Base-by-base conservation (phyloP, 2,888 invertebrate species). In the Dexiosoma caninum region DNA sequence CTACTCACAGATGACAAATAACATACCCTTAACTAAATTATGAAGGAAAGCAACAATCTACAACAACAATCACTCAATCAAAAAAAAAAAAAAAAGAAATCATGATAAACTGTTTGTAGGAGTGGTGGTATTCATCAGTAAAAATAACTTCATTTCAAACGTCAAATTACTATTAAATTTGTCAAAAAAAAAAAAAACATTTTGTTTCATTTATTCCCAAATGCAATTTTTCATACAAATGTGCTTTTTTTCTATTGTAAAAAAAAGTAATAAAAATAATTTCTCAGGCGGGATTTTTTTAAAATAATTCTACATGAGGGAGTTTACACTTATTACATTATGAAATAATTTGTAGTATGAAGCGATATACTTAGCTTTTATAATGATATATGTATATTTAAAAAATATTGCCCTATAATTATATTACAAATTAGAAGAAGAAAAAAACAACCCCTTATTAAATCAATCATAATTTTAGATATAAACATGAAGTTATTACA, bases 141-240 rank as follows among this genome's bases (percentile, higher is more conserved):
- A 71, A 35, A 40, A 44, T 19, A 57, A 2, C 44, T 32, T 37
- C 30, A 67, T 51, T 72, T 75, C 53, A 78, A 81, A 81, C 62
- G 70, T 46, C 75, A 78, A 71, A 60, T 55, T 78, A 78, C 81
- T 78, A 62, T 70, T 67, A 81, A 67, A 81, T 69, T 77, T 72
- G 64, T 74, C 55, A 77, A 44, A 79, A 71, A 12, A 59, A 42
- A 30, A 77, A 44, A 79, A 71, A 12, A 59, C 42, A 30, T 5
- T 44, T 40, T 62, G 30, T 55, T 51, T 5, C 59, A 46, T 53
- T 5, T 2, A 27, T 37, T 55, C 10, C 19, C 14, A 30, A 9
- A 14, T 32, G n/a, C 2, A 10, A 5, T 37, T 60, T 27, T 27
- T 6, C 27, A n/a, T n/a, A n/a, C n/a, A n/a, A n/a, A n/a, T n/a